Evolutionary conservation across 1,140 invertebrate species (phyloP).

Genomic region (Ruditapes philippinarum): DNA sequence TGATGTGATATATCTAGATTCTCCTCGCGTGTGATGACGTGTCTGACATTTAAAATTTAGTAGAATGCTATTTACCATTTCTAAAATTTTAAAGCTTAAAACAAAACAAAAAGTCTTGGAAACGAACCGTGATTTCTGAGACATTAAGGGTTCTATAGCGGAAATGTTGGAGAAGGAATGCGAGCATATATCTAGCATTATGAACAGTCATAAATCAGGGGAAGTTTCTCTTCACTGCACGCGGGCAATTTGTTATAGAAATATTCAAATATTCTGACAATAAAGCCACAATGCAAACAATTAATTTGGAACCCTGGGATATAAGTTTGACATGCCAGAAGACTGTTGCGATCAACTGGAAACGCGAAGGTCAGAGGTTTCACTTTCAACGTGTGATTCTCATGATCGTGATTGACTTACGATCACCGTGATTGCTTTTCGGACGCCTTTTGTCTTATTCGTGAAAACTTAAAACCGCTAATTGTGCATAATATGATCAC

Average conservation of each 20-base stretch:
- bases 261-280: conserved; percentile 67
- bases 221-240: conserved; percentile 42
- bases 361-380: conserved; percentile 55
- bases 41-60: too few species aligned
- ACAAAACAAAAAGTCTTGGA: neutral
- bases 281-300: conserved; percentile 37
- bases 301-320: conserved; percentile 49
- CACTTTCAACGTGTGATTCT: conserved; percentile 33
- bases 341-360: conserved; percentile 33
- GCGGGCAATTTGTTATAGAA: conserved; percentile 50
- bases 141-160: conserved; percentile 8
- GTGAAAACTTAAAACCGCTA: conserved; percentile 52
- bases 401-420: conserved; percentile 58
- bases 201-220: conserved; percentile 46
- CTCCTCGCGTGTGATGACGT: too few species aligned
- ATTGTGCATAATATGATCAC: conserved; percentile 66
- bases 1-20: too few species aligned
- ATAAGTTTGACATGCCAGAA: conserved; percentile 59
- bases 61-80: too few species aligned
- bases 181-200: conserved; percentile 19
- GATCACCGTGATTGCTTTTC: conserved; percentile 45
- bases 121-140: neutral
- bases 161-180: neutral
- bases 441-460: conserved; percentile 59
- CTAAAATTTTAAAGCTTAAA: neutral